phyloP scores from a whole-genome alignment of 2,797 vertebrate species.

The Scleropages formosus region DNA sequence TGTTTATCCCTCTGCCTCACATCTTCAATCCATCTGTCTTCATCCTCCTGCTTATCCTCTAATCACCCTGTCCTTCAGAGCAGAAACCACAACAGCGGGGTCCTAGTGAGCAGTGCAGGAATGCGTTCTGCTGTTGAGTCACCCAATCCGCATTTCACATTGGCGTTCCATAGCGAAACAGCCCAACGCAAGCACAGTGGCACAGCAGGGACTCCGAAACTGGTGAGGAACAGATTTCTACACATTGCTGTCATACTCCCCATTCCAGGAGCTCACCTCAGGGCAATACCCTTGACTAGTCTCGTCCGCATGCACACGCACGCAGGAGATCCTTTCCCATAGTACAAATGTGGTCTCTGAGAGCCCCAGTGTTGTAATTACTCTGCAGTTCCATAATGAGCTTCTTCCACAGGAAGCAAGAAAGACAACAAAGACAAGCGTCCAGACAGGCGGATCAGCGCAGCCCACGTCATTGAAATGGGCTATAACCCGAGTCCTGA shows the following conservation, averaged over 20 bases:
- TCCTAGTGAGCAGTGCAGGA: constrained; percentile 31
- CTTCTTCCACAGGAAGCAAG: neutral
- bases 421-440: neutral
- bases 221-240: constrained; percentile 46
- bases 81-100: constrained; percentile 15
- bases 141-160: constrained; percentile 28
- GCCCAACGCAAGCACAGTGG: too few species aligned
- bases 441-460: neutral
- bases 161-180: constrained; percentile 23
- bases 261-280: constrained; percentile 33
- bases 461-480: neutral
- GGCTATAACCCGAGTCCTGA: neutral
- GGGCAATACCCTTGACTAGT: constrained; percentile 39
- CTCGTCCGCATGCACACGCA: constrained; percentile 13
- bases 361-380: constrained; percentile 14
- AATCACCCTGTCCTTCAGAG: neutral
- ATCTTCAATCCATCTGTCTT: too few species aligned
- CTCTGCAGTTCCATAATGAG: neutral
- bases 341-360: neutral
- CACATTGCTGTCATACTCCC: constrained; percentile 45
- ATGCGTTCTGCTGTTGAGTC: constrained; percentile 27
- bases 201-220: neutral
- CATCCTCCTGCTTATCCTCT: too few species aligned
- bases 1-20: too few species aligned
- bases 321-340: too few species aligned